Conservation (phyloP, 2,113 vertebrate genomes). For the Grus americana region DNA sequence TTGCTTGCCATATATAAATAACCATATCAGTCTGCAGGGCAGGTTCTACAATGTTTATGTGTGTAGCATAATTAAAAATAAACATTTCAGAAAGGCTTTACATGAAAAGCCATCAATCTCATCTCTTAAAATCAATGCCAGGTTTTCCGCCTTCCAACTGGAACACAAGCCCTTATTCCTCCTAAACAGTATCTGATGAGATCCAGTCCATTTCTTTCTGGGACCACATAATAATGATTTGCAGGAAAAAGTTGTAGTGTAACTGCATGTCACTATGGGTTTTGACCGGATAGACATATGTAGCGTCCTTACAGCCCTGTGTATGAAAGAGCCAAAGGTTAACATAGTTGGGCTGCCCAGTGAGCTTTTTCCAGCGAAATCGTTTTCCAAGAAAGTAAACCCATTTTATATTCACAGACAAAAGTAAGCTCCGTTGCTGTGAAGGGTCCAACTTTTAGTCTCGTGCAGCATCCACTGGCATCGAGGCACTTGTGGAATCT, state of each 20-base stretch:
- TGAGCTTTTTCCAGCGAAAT: neutral
- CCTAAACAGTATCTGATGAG: neutral
- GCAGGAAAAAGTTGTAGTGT: neutral
- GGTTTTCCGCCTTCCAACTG: neutral
- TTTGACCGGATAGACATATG: neutral
- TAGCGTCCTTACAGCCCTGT: neutral
- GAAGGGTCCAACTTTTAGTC: neutral
- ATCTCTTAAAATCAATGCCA: neutral
- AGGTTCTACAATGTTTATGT: neutral
- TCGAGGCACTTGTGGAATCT: neutral
- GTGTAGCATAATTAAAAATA: neutral
- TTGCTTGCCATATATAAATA: neutral
- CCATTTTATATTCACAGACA: neutral
- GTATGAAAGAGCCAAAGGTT: neutral
- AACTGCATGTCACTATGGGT: neutral
- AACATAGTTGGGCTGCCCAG: neutral
- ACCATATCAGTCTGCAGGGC: neutral
- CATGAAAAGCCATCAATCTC: neutral
- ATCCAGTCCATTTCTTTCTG: neutral
- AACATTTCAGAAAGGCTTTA: neutral
- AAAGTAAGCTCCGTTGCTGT: neutral
- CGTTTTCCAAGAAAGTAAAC: neutral
- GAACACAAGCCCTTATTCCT: neutral
- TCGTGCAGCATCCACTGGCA: neutral
- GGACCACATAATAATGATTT: neutral